Evolutionary conservation across 2,113 vertebrate species (phyloP), one percentile per base, ranked within the genome.

Genomic region (Columba livia): DNA sequence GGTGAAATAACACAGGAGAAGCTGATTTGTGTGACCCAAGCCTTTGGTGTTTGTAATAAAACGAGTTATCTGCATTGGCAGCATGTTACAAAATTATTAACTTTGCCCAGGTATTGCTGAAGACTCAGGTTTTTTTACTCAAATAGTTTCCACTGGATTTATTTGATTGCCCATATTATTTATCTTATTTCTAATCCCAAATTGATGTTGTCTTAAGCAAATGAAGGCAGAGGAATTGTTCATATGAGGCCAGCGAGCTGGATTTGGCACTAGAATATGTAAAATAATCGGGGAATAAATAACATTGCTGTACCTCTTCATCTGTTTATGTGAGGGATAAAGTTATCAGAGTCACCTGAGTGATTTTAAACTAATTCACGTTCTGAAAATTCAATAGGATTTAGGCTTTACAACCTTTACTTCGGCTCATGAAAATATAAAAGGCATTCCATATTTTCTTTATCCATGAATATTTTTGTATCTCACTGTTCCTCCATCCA

Each of bases 181-280:
- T 95, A 64, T 10, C 9, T 88, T 82, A 69, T 79, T 91, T 24
- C 61, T 95, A 95, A 96, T 88, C 67, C 67, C 24, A 90, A 88
- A 90, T 86, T 88, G n/a, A 60, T 88, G 64, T 96, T 91, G 53
- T 84, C 60, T 93, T 84, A 96, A 87, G 77, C 79, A 93, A 93
- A 95, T 57, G 85, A 81, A 89, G 15, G 65, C 44, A 79, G 61
- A 75, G 65, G 71, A 94, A 84, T 86, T 89, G 86, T 81, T 91
- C 48, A 53, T 66, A 32, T 40, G 40, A 88, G 92, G 57, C 61
- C n/a, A 74, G 36, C 2, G 15, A 93, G 77, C 65, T 93, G 77
- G 36, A 84, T 96, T 95, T 97, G 69, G 73, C 73, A 80, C 24
- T 61, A 60, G 92, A 93, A 90, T 67, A 79, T 72, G 40, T 81